phyloP scores from a whole-genome alignment of 2,797 vertebrate species.

The Dendrocincla tyrannina region DNA sequence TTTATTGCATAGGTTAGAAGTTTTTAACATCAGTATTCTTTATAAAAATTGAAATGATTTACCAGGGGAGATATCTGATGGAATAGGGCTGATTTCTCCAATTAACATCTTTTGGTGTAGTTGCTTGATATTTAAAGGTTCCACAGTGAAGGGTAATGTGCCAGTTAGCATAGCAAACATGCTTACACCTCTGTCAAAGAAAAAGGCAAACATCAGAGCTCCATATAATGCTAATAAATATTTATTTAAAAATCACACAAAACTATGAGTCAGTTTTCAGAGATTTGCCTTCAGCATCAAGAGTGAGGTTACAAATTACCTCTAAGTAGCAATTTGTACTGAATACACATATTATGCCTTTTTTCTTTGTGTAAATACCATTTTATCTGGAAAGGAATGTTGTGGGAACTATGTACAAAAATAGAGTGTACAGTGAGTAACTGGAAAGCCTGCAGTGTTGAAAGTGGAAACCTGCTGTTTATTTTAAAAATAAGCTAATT shows the following conservation, averaged over 20 bases:
- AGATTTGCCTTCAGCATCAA: neutral
- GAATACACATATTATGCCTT: neutral
- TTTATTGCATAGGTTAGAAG: neutral
- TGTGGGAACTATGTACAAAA: neutral
- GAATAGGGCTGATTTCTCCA: conserved; percentile 83
- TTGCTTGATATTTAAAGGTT: conserved; percentile 88
- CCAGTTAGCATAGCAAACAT: conserved; percentile 87
- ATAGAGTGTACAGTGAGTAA: neutral
- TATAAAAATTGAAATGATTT: conserved; percentile 9
- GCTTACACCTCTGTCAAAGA: conserved; percentile 80
- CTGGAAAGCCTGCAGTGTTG: conserved; percentile 16
- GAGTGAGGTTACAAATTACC: neutral
- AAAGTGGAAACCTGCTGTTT: conserved; percentile 60
- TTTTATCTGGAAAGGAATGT: conserved; percentile 31
- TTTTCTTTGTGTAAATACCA: neutral
- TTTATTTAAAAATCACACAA: neutral
- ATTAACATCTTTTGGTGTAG: conserved; percentile 86
- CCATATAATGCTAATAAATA: neutral
- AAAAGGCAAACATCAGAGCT: conserved; percentile 16
- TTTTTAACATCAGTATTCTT: neutral
- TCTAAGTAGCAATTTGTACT: neutral
- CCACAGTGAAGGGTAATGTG: conserved; percentile 82
- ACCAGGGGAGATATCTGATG: conserved; percentile 83
- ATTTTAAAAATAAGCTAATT: conserved; percentile 40
- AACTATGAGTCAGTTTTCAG: neutral